A percentile compares a stretch with the other conserved stretches of the same genome.
These are phyloP conservation scores for Pangasius mekongensis DNA, from an alignment of 2,797 vertebrate species.

Conservation along the genomic window DNA sequence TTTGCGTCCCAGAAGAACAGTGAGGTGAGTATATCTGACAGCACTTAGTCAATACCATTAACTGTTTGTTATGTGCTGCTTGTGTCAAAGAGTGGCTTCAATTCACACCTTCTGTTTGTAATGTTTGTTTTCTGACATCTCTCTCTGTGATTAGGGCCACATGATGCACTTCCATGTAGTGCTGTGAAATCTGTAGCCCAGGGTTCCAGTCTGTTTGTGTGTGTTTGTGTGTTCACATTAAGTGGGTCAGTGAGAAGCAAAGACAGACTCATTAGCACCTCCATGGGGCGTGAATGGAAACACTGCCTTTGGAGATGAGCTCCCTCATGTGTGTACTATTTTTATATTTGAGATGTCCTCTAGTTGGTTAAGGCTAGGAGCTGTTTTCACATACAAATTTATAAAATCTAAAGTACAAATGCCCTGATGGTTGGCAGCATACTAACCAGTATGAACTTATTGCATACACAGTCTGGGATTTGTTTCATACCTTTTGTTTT, in stretches of 20 bases:
- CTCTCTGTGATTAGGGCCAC: constrained; percentile 15
- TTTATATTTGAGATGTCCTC: constrained; percentile 33
- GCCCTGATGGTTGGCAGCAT: background rate
- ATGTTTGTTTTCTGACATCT: constrained; percentile 36
- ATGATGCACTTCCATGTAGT: constrained; percentile 22
- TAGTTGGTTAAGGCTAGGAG: background rate
- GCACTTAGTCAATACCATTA: constrained; percentile 17
- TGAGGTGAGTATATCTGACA: constrained; percentile 65
- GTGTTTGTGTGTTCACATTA: constrained; percentile 36
- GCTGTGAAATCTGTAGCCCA: constrained; percentile 16
- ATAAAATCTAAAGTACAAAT: background rate
- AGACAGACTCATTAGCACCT: constrained; percentile 46
- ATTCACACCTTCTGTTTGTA: constrained; percentile 48
- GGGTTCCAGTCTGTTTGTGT: constrained; percentile 15
- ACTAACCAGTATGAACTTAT: background rate
- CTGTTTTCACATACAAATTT: background rate
- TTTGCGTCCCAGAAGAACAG: constrained; percentile 66
- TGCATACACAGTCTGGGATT: background rate
- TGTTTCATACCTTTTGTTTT: background rate
- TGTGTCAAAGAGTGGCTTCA: constrained; percentile 32
- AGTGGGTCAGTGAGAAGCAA: constrained; percentile 36
- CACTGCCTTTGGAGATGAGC: constrained; percentile 15
- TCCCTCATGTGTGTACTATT: constrained; percentile 18
- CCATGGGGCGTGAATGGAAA: constrained; percentile 44
- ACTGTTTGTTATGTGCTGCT: constrained; percentile 23